Evolutionary conservation across 1,140 invertebrate genomes (phyloP).

Genomic region (Aporrectodea caliginosa): DNA sequence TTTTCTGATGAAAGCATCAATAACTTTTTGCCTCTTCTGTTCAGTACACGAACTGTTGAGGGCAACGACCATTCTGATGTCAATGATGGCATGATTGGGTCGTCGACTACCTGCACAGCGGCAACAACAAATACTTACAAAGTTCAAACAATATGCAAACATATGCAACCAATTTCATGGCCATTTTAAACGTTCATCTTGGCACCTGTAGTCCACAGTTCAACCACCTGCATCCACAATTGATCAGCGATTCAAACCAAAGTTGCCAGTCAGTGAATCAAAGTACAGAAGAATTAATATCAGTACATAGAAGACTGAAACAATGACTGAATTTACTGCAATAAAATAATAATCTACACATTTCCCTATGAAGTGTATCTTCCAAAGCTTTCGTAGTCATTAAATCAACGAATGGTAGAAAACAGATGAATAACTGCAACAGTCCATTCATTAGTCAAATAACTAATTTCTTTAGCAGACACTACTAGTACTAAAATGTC

Average conservation of each 20-base stretch:
- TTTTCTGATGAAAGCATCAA: not conserved
- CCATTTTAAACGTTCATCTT: not conserved
- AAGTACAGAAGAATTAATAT: not conserved
- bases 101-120: not conserved
- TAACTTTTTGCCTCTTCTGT: not conserved
- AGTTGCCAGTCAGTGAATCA: not conserved
- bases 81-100: not conserved
- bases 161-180: not conserved
- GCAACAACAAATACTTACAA: not conserved
- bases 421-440: too few species aligned
- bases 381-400: too few species aligned
- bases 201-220: not conserved
- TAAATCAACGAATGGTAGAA: too few species aligned
- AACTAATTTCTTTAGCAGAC: too few species aligned
- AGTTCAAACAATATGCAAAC: not conserved
- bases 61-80: not conserved
- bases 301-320: too few species aligned
- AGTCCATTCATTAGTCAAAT: too few species aligned
- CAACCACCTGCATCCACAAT: not conserved
- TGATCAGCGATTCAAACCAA: not conserved
- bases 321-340: too few species aligned
- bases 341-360: too few species aligned
- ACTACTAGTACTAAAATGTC: too few species aligned
- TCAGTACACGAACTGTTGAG: not conserved
- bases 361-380: too few species aligned